Conservation (phyloP, 2,113 vertebrate genomes). For the Oenanthe oenanthe region DNA sequence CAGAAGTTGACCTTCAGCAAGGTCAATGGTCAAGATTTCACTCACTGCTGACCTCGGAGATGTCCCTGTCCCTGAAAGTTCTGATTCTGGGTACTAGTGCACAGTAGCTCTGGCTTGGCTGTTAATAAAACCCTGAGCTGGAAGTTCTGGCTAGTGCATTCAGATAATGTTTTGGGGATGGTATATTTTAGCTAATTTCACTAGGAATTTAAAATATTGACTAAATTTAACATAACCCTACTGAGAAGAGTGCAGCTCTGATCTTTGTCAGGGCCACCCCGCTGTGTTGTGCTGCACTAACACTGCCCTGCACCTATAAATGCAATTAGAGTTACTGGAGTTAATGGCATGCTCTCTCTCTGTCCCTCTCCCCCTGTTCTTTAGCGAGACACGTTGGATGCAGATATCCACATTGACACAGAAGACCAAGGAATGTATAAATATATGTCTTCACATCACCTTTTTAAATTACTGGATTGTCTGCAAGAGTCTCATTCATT, state of each 20-base stretch:
- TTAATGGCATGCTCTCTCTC: not conserved
- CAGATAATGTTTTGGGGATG: not conserved
- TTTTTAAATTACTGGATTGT: constrained; percentile 95
- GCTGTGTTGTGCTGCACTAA: not conserved
- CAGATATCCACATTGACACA: constrained; percentile 76
- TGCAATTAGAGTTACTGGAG: not conserved
- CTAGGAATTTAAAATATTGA: not conserved
- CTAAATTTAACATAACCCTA: not conserved
- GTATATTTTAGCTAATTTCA: too few species aligned
- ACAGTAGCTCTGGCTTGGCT: not conserved
- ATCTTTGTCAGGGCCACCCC: not conserved
- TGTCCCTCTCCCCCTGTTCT: not conserved
- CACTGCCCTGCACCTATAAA: not conserved
- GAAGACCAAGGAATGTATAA: constrained; percentile 93
- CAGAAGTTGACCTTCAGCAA: not conserved
- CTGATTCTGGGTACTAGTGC: not conserved
- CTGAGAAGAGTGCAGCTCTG: not conserved
- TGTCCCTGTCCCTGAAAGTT: not conserved
- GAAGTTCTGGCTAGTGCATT: not conserved
- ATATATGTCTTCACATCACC: constrained; percentile 89
- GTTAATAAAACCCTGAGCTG: not conserved
- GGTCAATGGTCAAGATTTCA: not conserved
- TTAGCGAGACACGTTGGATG: constrained; percentile 87
- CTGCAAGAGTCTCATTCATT: constrained; percentile 95
- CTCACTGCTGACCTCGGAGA: not conserved